Percentiles rank a stretch among this genome's conserved stretches.
These are phyloP conservation scores for Cryptoprocta ferox DNA, from an alignment of 2,797 vertebrate species.

Conservation along the genomic window DNA sequence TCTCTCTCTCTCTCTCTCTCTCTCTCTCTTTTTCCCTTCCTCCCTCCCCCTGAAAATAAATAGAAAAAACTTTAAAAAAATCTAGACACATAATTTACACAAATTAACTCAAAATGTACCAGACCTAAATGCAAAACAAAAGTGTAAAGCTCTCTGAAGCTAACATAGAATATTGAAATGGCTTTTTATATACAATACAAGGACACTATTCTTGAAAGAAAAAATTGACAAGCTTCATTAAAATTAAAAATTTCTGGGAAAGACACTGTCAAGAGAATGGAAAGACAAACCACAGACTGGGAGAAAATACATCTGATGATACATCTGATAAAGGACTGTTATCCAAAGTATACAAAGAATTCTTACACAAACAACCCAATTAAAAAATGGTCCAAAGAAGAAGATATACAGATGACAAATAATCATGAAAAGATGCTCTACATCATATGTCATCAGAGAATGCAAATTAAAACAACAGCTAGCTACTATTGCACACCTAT, in stretches of 20 bases:
- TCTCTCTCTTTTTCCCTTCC: too few relatives aligned
- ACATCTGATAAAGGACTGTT: background rate
- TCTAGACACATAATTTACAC: background rate
- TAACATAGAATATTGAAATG: background rate
- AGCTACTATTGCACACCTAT: background rate
- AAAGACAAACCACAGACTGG: background rate
- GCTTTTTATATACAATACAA: background rate
- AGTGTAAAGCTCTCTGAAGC: background rate
- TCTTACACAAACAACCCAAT: background rate
- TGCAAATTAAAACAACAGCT: background rate
- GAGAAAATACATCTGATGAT: background rate
- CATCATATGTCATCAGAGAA: background rate
- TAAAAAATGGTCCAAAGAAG: background rate
- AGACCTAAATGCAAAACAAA: background rate
- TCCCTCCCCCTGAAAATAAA: too few relatives aligned
- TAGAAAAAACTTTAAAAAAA: too few relatives aligned
- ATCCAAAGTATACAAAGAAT: background rate
- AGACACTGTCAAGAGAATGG: background rate
- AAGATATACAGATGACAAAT: background rate
- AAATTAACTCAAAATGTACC: background rate
- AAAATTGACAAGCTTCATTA: background rate
- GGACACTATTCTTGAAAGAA: background rate
- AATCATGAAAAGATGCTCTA: background rate
- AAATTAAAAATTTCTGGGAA: background rate
- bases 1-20: too few relatives aligned